Percentiles rank a stretch among this genome's conserved stretches.
These are phyloP conservation scores for Tortricodes alternella DNA, from an alignment of 2,888 invertebrate species.

Conservation along the genomic window DNA sequence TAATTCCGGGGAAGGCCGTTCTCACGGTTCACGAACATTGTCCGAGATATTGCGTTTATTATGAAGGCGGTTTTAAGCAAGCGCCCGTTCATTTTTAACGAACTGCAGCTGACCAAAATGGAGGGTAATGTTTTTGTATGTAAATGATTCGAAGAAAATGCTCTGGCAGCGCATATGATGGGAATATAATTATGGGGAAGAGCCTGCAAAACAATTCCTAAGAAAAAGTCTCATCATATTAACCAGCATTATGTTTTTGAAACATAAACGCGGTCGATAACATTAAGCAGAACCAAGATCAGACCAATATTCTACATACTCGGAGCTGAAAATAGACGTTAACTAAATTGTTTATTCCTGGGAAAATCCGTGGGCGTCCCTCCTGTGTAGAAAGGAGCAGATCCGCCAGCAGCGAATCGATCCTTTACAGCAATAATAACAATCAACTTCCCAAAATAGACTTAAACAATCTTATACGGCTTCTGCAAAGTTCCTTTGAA, in stretches of 20 bases:
- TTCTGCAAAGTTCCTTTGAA: conserved; percentile 2
- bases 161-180: too few species aligned
- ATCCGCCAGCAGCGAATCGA: conserved; percentile 14
- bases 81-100: neutral
- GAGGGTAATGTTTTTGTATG: too few species aligned
- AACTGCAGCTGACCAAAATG: too few species aligned
- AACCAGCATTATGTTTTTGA: too few species aligned
- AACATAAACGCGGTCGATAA: neutral
- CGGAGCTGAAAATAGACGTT: conserved; percentile 26
- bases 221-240: too few species aligned
- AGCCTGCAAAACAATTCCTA: too few species aligned
- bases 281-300: conserved; percentile 20
- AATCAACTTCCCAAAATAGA: conserved; percentile 14
- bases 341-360: conserved; percentile 27
- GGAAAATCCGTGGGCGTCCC: conserved; percentile 26
- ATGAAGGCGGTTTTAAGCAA: neutral
- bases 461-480: conserved; percentile 3
- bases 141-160: too few species aligned
- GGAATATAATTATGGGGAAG: too few species aligned
- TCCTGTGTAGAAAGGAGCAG: conserved; percentile 18
- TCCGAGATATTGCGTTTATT: too few species aligned
- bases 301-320: conserved; percentile 15
- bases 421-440: conserved; percentile 12
- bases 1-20: neutral
- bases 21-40: neutral